Evolutionary conservation across 2,113 vertebrate genomes (phyloP), one percentile per base, ranked within the genome.

Genomic region (Crypturellus undulatus): DNA sequence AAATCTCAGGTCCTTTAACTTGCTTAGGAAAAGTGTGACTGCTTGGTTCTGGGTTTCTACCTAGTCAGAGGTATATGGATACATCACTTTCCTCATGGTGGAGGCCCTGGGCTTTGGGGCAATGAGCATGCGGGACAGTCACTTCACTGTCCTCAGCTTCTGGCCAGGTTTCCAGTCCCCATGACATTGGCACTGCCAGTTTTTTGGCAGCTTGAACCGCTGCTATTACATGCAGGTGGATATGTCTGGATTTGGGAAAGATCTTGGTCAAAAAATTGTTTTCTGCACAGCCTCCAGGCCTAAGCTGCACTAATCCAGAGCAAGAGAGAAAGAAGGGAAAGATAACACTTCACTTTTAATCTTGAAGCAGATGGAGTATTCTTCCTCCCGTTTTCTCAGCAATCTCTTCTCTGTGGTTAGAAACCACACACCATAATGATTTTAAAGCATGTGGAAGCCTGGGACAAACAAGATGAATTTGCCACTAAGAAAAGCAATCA

Each of bases 151-250:
- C 0, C 43, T 43, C 40, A 79, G 25, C 42, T 51, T 76, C 38
- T 56, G 49, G 65, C 26, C 26, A 3, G 9, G 4, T 22, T 64
- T 64, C 13, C 38, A 94, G 19, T 36, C 26, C 51, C 52, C 54
- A 17, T 30, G 28, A 17, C 15, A 26, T 56, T 6, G 28, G 15
- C 14, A 56, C 54, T 30, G 54, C 24, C 26, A 30, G 21, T 22
- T 56, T 30, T 59, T 26, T 0, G 2, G 9, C 0, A 1, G 65
- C n/a, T 32, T 81, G 70, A 72, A 30, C 0, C 1, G 2, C 47
- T 64, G 58, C 34, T 16, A 9, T 56, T 5, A 0, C 56, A 70
- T 45, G 20, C 15, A 28, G 40, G 12, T 26, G 54, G 51, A 34
- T 60, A 20, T 30, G 47, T 17, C 15, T 0, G 6, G 26, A 9